phyloP scores from a whole-genome alignment of 2,888 invertebrate genomes.

The Hirtodrosophila cameraria region DNA sequence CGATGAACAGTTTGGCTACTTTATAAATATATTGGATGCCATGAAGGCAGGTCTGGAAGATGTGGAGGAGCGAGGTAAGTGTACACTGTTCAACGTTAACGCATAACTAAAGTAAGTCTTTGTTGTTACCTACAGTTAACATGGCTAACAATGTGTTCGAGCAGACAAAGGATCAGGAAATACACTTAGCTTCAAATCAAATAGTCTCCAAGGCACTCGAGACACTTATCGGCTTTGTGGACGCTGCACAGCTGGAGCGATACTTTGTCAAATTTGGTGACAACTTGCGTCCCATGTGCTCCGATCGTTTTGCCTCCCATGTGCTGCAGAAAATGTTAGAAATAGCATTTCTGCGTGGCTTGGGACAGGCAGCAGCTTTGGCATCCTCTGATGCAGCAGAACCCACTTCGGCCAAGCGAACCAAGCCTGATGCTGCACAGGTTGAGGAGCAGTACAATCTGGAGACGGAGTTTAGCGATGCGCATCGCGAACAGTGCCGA shows the following conservation, averaged over 20 bases:
- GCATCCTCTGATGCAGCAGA: constrained; percentile 63
- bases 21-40: constrained; percentile 89
- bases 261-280: constrained; percentile 87
- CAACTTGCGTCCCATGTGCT: constrained; percentile 89
- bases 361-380: constrained; percentile 60
- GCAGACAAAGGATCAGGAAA: constrained; percentile 88
- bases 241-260: constrained; percentile 87
- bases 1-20: constrained; percentile 90
- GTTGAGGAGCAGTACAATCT: constrained; percentile 80
- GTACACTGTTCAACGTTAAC: background rate
- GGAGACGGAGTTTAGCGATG: constrained; percentile 82
- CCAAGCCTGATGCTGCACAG: constrained; percentile 61
- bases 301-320: constrained; percentile 91
- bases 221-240: constrained; percentile 88
- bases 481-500: constrained; percentile 86
- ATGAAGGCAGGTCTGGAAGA: constrained; percentile 88
- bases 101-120: background rate
- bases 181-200: constrained; percentile 91
- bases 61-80: constrained; percentile 89
- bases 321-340: constrained; percentile 89
- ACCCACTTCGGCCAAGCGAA: constrained; percentile 63
- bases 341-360: constrained; percentile 80
- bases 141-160: constrained; percentile 91
- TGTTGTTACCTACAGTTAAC: constrained; percentile 61
- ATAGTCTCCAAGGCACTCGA: constrained; percentile 92